Evolutionary conservation across 2,888 invertebrate genomes (phyloP).

Genomic region (Stenolophus ochropezus): DNA sequence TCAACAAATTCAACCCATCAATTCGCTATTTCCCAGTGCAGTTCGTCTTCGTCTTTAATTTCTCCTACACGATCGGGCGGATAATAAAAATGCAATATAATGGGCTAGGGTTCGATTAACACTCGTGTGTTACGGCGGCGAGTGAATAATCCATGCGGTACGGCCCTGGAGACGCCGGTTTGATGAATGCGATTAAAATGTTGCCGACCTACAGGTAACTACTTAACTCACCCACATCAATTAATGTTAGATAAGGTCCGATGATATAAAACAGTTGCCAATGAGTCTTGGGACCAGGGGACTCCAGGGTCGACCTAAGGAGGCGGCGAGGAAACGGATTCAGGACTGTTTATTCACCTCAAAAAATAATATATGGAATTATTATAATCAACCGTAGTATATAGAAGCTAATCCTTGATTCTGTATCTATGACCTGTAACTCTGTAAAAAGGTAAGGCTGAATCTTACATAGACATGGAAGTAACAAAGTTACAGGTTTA

Average conservation of each 20-base stretch:
- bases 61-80: slow-evolving; percentile 42
- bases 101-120: slow-evolving; percentile 53
- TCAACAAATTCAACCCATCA: slow-evolving; percentile 29
- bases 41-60: slow-evolving; percentile 42
- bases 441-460: too few relatives aligned
- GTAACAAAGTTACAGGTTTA: too few relatives aligned
- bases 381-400: too few relatives aligned
- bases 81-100: slow-evolving; percentile 58
- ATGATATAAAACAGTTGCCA: slow-evolving; percentile 42
- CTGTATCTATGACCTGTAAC: too few relatives aligned
- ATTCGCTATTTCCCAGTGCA: neutral
- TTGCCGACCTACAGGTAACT: slow-evolving; percentile 35
- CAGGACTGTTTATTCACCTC: neutral
- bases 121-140: slow-evolving; percentile 36
- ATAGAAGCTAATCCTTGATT: too few relatives aligned
- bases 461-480: too few relatives aligned
- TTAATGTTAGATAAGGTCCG: slow-evolving; percentile 53
- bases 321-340: neutral
- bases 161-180: slow-evolving; percentile 35
- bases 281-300: slow-evolving; percentile 47
- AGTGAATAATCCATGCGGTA: slow-evolving; percentile 48
- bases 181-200: slow-evolving; percentile 56
- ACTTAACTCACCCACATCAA: slow-evolving; percentile 40
- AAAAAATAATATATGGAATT: too few relatives aligned
- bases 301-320: neutral